Evolutionary conservation across 1,140 invertebrate species (phyloP).

Genomic region (Harpegnathos saltator): DNA sequence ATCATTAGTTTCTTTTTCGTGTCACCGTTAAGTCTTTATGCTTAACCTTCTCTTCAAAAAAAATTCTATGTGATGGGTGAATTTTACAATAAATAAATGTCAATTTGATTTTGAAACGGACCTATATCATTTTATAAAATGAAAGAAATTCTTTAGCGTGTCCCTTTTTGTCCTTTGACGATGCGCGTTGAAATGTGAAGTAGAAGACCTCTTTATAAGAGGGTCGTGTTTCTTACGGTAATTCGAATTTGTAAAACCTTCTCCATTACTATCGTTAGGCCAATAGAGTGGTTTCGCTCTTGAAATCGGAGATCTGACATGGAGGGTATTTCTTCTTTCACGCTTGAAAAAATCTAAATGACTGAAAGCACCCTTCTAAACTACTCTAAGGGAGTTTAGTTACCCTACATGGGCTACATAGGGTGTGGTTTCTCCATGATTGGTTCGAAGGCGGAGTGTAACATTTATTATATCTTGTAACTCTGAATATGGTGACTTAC

Average conservation of each 20-base stretch:
- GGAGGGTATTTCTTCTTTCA: slow-evolving; percentile 27
- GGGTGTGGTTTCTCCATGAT: slow-evolving; percentile 45
- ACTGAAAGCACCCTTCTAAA: slow-evolving; percentile 13
- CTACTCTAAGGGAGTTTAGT: slow-evolving; percentile 2
- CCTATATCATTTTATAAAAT: too few relatives aligned
- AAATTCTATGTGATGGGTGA: not conserved
- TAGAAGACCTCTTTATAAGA: not conserved
- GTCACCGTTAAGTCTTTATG: not conserved
- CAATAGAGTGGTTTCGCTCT: not conserved
- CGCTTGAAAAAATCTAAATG: slow-evolving; percentile 58
- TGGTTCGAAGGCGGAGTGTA: not conserved
- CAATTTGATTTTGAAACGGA: too few relatives aligned
- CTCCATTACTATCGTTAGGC: not conserved
- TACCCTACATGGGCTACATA: not conserved
- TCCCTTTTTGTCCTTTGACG: too few relatives aligned
- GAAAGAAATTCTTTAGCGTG: too few relatives aligned
- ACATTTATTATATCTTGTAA: not conserved
- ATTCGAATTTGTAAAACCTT: slow-evolving; percentile 23
- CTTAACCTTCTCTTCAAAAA: not conserved
- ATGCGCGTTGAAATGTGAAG: not conserved
- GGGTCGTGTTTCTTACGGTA: not conserved
- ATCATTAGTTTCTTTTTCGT: not conserved
- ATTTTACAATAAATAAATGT: not conserved
- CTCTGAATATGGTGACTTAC: not conserved
- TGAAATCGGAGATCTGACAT: slow-evolving; percentile 22